These are phyloP conservation scores for Drosophila novamexicana DNA, from an alignment of 1,140 invertebrate genomes.

Conservation along the genomic window DNA sequence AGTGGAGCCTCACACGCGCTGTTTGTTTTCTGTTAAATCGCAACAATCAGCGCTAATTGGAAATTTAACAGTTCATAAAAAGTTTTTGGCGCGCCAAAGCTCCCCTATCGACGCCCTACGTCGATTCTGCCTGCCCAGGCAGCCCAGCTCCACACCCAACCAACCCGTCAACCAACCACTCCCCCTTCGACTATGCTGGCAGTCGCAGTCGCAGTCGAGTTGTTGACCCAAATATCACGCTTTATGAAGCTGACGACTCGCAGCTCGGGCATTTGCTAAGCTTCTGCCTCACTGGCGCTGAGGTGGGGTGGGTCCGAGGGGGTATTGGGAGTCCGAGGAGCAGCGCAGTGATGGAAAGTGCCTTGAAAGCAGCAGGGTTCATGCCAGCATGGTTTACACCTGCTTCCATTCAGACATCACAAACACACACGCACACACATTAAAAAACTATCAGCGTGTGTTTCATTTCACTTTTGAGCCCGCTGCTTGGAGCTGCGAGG, in stretches of 20 bases:
- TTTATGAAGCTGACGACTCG: slow-evolving; percentile 30
- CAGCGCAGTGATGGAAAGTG: slow-evolving; percentile 28
- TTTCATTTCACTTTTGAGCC: slow-evolving; percentile 66
- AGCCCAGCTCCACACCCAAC: not conserved
- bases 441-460: slow-evolving; percentile 68
- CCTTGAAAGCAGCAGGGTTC: slow-evolving; percentile 29
- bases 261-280: slow-evolving; percentile 31
- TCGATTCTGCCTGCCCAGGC: not conserved
- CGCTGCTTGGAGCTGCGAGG: not conserved
- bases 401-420: slow-evolving; percentile 29
- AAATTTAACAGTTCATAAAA: slow-evolving; percentile 78
- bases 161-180: not conserved
- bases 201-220: slow-evolving; percentile 26
- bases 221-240: slow-evolving; percentile 60
- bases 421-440: slow-evolving; percentile 43
- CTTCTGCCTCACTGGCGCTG: slow-evolving; percentile 27
- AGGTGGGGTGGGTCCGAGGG: not conserved
- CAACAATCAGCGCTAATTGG: slow-evolving; percentile 77
- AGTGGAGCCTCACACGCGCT: slow-evolving; percentile 15
- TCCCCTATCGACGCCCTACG: not conserved
- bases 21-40: slow-evolving; percentile 60
- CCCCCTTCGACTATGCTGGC: not conserved
- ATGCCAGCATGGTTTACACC: slow-evolving; percentile 29
- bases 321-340: not conserved
- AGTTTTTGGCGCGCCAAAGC: slow-evolving; percentile 42